Percentiles rank a stretch among this genome's conserved stretches.
Conservation (phyloP, 1,140 invertebrate genomes). For the Dendrolimus kikuchii region DNA sequence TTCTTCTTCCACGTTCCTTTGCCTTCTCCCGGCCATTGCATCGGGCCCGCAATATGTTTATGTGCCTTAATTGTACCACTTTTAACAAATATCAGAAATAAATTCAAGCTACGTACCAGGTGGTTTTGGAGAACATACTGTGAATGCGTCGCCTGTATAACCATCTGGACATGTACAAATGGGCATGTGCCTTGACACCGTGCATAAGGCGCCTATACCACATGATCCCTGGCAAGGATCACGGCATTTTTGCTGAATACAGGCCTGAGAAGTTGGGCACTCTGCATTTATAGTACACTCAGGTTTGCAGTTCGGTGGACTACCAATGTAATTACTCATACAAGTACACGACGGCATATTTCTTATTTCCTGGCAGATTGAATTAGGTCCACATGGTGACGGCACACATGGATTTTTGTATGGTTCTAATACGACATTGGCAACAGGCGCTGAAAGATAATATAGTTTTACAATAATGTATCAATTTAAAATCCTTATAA, state of each 20-base stretch:
- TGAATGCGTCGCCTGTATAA: constrained; percentile 82
- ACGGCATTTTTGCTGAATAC: constrained; percentile 79
- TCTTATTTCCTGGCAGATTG: constrained; percentile 77
- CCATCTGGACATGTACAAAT: constrained; percentile 81
- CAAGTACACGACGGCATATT: constrained; percentile 80
- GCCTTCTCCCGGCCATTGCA: too few species aligned
- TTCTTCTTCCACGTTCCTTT: too few species aligned
- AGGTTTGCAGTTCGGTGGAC: constrained; percentile 80
- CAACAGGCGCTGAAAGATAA: constrained; percentile 45
- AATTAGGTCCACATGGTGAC: constrained; percentile 81
- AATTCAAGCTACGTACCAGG: constrained; percentile 30
- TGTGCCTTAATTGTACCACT: too few species aligned
- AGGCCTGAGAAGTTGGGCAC: constrained; percentile 78
- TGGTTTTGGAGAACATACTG: constrained; percentile 70
- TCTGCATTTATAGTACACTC: constrained; percentile 83
- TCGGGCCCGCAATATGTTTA: too few species aligned
- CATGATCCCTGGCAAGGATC: constrained; percentile 82
- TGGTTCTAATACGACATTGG: constrained; percentile 63
- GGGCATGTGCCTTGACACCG: constrained; percentile 81
- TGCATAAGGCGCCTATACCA: constrained; percentile 78
- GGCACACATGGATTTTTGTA: constrained; percentile 81
- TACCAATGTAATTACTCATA: constrained; percentile 77
- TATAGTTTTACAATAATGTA: constrained; percentile 6
- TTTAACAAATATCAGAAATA: too few species aligned
- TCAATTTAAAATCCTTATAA: not conserved